Percentiles rank a stretch among this genome's conserved stretches.
phyloP scores from a whole-genome alignment of 2,113 vertebrate genomes.

The Thamnophis sirtalis region DNA sequence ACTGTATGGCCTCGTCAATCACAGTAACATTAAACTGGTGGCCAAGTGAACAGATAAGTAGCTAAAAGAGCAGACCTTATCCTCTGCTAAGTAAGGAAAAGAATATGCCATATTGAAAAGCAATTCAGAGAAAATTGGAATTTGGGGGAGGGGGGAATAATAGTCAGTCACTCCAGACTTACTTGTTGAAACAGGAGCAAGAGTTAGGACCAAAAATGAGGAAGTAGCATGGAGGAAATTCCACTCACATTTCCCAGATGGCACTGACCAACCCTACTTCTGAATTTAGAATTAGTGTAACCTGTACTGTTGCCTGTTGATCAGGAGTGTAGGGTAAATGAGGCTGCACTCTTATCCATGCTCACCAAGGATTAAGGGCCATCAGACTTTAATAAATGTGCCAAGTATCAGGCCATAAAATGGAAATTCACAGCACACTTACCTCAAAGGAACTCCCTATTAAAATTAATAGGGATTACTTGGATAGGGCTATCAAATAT shows the following conservation, averaged over 20 bases:
- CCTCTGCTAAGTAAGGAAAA: not conserved
- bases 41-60: conserved; percentile 21
- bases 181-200: not conserved
- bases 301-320: not conserved
- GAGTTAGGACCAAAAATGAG: not conserved
- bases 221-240: not conserved
- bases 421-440: not conserved
- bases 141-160: not conserved
- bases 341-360: not conserved
- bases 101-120: accelerated
- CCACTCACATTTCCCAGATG: not conserved
- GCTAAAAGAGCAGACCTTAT: conserved; percentile 12
- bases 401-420: not conserved
- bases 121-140: not conserved
- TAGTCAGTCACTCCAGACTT: not conserved
- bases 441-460: not conserved
- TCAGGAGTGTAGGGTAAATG: not conserved
- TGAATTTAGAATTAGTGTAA: not conserved
- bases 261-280: not conserved
- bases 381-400: not conserved
- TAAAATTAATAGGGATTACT: not conserved
- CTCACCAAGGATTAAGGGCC: not conserved
- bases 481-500: not conserved
- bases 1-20: conserved; percentile 8
- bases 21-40: not conserved